phyloP scores from a whole-genome alignment of 2,888 invertebrate genomes.

The Xiphydria camelus region DNA sequence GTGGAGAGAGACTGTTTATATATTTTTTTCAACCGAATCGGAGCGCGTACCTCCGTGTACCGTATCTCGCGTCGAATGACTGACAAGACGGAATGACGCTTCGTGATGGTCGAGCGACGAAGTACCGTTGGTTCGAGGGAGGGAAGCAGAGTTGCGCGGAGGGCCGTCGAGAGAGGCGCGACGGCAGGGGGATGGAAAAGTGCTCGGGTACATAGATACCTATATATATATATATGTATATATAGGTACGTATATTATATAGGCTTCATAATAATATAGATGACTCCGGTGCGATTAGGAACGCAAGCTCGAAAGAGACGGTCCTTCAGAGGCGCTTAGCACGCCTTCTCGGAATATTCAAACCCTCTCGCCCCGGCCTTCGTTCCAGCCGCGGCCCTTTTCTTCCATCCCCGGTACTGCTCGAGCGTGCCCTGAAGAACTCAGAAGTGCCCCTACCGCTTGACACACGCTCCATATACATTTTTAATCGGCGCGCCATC shows the following conservation, averaged over 20 bases:
- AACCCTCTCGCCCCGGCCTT: conserved; percentile 22
- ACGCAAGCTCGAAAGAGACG: conserved; percentile 41
- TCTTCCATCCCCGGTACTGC: background rate
- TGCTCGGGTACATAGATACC: no score
- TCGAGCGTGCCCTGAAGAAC: conserved; percentile 29
- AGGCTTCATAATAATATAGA: conserved; percentile 44
- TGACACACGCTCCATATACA: conserved; percentile 41
- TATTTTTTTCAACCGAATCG: no score
- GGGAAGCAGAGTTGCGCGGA: conserved; percentile 15
- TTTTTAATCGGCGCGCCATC: conserved; percentile 41
- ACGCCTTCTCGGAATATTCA: conserved; percentile 43
- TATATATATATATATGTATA: no score
- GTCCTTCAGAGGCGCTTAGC: conserved; percentile 49
- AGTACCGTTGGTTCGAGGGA: no score
- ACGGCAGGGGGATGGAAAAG: background rate
- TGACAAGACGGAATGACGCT: no score
- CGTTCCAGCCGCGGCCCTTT: conserved; percentile 14
- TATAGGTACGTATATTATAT: conserved; percentile 16
- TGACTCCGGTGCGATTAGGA: conserved; percentile 46
- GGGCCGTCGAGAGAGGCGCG: conserved; percentile 7
- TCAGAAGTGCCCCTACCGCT: conserved; percentile 36
- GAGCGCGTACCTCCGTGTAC: no score
- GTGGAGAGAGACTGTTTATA: no score
- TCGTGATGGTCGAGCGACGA: no score
- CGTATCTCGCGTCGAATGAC: no score